phyloP scores from a whole-genome alignment of 2,888 invertebrate species.

The Diabrotica balteata region DNA sequence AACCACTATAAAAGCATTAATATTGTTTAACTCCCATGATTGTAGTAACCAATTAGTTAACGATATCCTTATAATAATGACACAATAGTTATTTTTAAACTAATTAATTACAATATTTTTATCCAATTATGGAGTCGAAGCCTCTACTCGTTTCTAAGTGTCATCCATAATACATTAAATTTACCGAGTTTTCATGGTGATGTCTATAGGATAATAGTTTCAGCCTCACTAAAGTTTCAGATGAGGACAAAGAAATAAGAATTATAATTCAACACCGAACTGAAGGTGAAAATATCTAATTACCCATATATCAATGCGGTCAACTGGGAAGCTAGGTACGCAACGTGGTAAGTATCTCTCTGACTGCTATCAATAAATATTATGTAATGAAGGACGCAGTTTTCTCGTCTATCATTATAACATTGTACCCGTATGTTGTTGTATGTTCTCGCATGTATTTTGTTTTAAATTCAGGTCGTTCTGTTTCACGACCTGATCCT shows the following conservation, averaged over 20 bases:
- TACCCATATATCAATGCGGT: constrained; percentile 18
- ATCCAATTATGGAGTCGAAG: constrained; percentile 16
- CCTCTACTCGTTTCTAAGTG: constrained; percentile 13
- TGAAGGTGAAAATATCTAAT: constrained; percentile 19
- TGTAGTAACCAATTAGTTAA: too few species aligned
- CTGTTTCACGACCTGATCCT: too few species aligned
- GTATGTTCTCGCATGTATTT: too few species aligned
- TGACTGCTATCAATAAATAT: constrained; percentile 17
- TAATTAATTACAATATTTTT: neutral
- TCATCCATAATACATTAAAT: constrained; percentile 15
- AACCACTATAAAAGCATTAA: too few species aligned
- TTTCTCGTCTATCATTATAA: constrained; percentile 19
- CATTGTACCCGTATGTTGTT: constrained; percentile 22
- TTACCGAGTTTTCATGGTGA: constrained; percentile 3
- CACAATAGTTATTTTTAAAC: too few species aligned
- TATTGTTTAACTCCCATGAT: too few species aligned
- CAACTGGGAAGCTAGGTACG: neutral
- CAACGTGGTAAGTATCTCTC: neutral
- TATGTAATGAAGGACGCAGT: constrained; percentile 27
- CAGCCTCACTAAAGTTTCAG: constrained; percentile 2
- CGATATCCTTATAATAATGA: too few species aligned
- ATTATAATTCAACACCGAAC: constrained; percentile 5
- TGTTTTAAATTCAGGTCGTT: too few species aligned
- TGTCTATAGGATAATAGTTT: constrained; percentile 2
- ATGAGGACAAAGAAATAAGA: constrained; percentile 2